Percentiles rank a stretch among this genome's conserved stretches.
These are phyloP conservation scores for Corythornis vintsioides DNA, from an alignment of 2,113 vertebrate genomes.

Conservation along the genomic window DNA sequence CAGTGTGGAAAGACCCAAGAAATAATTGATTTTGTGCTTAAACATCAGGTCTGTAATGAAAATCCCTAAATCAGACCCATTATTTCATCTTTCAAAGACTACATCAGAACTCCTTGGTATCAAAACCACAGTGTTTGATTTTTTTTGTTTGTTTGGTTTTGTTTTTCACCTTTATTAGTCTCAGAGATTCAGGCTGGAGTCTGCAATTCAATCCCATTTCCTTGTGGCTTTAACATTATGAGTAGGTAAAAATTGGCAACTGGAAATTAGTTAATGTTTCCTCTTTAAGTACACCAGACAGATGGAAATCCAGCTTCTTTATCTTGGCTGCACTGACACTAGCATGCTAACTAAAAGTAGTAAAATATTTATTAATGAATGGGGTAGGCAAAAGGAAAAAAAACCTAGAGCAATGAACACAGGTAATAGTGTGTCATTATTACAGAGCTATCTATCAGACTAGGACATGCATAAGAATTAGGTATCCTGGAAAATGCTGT, in stretches of 20 bases:
- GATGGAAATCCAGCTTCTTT: neutral
- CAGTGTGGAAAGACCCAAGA: neutral
- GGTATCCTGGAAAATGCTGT: constrained; percentile 3
- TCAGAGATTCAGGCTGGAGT: neutral
- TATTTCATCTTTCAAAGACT: neutral
- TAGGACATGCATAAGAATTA: constrained; percentile 28
- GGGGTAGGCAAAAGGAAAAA: neutral
- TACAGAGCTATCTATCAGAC: constrained; percentile 12
- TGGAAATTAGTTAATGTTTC: constrained; percentile 24
- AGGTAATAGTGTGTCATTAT: constrained; percentile 28
- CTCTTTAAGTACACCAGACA: neutral
- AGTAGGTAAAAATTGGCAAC: neutral
- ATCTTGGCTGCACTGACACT: neutral
- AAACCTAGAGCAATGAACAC: neutral
- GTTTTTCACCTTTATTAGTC: neutral
- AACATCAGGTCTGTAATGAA: neutral
- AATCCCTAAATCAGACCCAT: neutral
- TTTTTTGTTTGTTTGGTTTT: neutral
- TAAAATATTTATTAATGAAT: constrained; percentile 31
- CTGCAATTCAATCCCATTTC: neutral
- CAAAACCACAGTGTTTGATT: neutral
- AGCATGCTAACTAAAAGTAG: neutral
- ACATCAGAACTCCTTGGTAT: neutral
- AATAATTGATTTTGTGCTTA: neutral
- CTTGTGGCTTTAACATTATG: neutral